Base-by-base conservation (phyloP, 2,113 vertebrate genomes). In the Cathartes aura region DNA sequence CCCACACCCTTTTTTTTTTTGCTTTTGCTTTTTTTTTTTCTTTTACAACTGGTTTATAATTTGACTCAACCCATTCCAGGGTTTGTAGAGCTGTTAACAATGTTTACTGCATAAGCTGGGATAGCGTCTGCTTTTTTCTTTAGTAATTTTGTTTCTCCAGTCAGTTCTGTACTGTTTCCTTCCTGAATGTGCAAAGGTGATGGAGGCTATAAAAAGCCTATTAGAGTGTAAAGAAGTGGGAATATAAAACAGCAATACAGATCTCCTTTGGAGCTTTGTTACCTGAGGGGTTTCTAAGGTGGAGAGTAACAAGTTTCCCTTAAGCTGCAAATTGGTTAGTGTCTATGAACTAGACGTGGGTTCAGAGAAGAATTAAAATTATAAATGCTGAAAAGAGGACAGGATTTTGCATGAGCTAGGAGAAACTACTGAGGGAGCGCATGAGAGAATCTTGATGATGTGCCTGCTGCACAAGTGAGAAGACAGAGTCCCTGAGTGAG, bases 131-230 rank as follows among this genome's bases (percentile, higher is more conserved):
- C 10, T 76, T 91, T 94, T 87, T 89, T 34, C 38, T 67, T 47
- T 11, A 42, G 24, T 68, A 40, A n/a, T 89, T 92, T 78, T 89
- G 13, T 63, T 89, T 84, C 36, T 84, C n/a, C 47, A n/a, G 0
- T 81, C 42, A 9, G 11, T 83, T 95, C 60, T 50, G 53, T 56
- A 15, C 55, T 23, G 29, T 87, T 94, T 92, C 55, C 63, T 95
- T 95, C 83, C 72, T 96, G 64, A 74, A 50, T 22, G 32, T 38
- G 60, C 72, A 83, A 78, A 87, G 55, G 42, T 84, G 68, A 63
- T 34, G n/a, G 45, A 84, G 63, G 32, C 55, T 84, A 16, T 74
- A 24, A 89, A 90, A 87, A 94, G 42, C 32, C n/a, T 68, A 10
- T 75, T 68, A n/a, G n/a, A 55, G 14, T 7, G 11, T 90, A 32